A percentile compares a stretch with the other conserved stretches of the same genome.
These are phyloP conservation scores for Pemphigus obesinymphae DNA, from an alignment of 1,140 invertebrate species.

Conservation along the genomic window DNA sequence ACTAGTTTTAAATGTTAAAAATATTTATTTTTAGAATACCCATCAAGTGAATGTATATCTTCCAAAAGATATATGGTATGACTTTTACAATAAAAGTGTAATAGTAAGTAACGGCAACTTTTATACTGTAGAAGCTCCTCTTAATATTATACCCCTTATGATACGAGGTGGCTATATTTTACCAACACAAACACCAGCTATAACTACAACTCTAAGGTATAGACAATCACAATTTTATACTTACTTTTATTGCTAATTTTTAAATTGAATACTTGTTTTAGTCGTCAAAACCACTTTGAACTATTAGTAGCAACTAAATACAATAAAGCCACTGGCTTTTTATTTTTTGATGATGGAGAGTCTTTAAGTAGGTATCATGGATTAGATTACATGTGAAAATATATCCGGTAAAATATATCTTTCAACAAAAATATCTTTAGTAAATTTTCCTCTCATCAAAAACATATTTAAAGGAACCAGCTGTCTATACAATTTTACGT, in stretches of 20 bases:
- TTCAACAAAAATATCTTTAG: too few relatives aligned
- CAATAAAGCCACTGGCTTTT: not conserved
- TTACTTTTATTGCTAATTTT: not conserved
- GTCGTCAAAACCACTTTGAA: not conserved
- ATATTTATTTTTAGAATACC: not conserved
- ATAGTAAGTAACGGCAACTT: constrained; percentile 55
- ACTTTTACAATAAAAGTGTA: constrained; percentile 57
- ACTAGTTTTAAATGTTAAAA: not conserved
- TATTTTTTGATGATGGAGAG: not conserved
- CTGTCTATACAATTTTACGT: too few relatives aligned
- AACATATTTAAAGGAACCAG: too few relatives aligned
- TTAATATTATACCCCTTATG: constrained; percentile 63
- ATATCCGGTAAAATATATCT: too few relatives aligned
- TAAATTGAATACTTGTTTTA: not conserved
- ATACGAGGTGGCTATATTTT: constrained; percentile 69
- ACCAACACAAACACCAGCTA: constrained; percentile 60
- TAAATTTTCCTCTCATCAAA: too few relatives aligned
- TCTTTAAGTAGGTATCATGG: not conserved
- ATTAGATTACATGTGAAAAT: too few relatives aligned
- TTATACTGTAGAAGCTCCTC: constrained; percentile 55
- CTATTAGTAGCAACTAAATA: not conserved
- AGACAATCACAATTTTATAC: not conserved
- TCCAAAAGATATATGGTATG: constrained; percentile 69
- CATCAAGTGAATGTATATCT: constrained; percentile 59
- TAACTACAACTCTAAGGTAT: constrained; percentile 60